Base-by-base conservation (phyloP, 2,797 vertebrate species). In the Molossus alvarezi region DNA sequence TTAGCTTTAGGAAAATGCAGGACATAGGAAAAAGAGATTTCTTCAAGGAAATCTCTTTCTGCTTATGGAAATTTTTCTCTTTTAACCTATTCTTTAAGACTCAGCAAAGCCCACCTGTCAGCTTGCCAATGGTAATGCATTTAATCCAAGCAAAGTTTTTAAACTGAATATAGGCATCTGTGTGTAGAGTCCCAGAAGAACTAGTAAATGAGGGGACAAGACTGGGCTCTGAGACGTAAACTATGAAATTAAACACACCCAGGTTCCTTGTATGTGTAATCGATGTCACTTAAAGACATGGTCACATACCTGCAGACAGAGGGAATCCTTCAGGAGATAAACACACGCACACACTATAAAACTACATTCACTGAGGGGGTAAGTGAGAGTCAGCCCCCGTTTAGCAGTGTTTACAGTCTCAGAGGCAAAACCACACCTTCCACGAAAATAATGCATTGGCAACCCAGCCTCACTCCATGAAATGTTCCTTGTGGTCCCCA, bases 1-100 rank as follows among this genome's bases (percentile, higher is more conserved):
- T 73, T 72, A 65, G 29, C 88, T 95, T 90, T 75, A 58, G 90
- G 77, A 95, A 93, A 96, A 73, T 89, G 33, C 11, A 91, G 37
- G 71, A 72, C 51, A 60, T 90, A 73, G 37, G 21, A 51, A 53
- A 90, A 65, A 89, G 72, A 75, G 23, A 95, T 76, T 77, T 75
- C 57, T 94, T 79, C 9, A 67, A 83, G 85, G 62, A 94, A 84
- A 65, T 7, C 13, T 89, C n/a, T 88, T 92, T 93, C 72, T 95
- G 29, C 20, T 83, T 69, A 51, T 90, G 45, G 17, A 71, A 75
- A 72, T 60, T 25, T 91, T 88, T 90, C n/a, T 90, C n/a, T 77
- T 93, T 81, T 83, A 93, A 90, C 53, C 23, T 92, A 6, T 88
- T 92, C 10, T 91, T 93, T 75, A 86, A 79, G 71, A 87, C 15